Percentiles rank a stretch among this genome's conserved stretches.
Evolutionary conservation across 2,797 vertebrate species (phyloP).

Genomic region (Dendrocincla tyrannina): DNA sequence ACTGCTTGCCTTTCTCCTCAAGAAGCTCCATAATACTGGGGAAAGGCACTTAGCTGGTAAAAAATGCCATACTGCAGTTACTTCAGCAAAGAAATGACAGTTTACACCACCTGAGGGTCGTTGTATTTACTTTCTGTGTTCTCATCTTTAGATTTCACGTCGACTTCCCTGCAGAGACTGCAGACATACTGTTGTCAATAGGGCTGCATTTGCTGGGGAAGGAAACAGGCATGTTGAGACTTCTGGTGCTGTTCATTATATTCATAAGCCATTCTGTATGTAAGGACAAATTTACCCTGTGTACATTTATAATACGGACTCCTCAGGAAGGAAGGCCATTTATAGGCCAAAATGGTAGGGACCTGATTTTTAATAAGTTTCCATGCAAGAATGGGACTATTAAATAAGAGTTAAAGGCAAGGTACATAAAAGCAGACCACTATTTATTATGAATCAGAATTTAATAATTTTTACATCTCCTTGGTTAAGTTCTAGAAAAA

Average conservation of each 20-base stretch:
- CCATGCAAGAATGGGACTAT: not conserved
- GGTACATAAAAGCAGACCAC: accelerated
- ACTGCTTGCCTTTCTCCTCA: not conserved
- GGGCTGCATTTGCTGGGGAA: not conserved
- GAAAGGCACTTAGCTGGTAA: not conserved
- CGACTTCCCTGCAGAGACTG: not conserved
- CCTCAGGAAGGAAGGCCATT: not conserved
- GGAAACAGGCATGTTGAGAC: not conserved
- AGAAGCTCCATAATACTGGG: not conserved
- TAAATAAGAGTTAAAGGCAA: not conserved
- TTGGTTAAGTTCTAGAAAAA: not conserved
- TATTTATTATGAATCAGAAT: not conserved
- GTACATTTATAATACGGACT: not conserved
- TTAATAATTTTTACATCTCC: not conserved
- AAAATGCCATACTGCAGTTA: not conserved
- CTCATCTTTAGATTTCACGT: not conserved
- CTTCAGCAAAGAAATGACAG: not conserved
- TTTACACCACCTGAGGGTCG: not conserved
- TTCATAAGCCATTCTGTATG: not conserved
- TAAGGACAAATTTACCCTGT: not conserved
- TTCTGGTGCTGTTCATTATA: not conserved
- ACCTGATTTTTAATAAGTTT: not conserved
- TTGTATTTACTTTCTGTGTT: not conserved
- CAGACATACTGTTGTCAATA: not conserved
- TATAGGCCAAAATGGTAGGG: not conserved